Conservation (phyloP, 64 coral and sea anemone species). For the Pachyseris speciosa region DNA sequence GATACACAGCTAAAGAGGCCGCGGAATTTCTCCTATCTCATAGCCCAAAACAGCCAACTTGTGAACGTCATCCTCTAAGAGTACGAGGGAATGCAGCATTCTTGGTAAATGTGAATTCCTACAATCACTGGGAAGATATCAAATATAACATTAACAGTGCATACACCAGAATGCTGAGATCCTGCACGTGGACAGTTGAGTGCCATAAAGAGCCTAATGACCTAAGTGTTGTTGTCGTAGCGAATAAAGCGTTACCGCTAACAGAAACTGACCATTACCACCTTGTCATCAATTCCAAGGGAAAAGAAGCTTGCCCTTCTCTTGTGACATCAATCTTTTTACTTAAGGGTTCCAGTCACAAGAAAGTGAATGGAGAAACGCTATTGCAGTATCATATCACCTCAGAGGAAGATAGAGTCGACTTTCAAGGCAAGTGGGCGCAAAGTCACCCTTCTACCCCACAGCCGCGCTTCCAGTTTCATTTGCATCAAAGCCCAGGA, state of each 20-base stretch:
- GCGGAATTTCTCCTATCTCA: conserved; percentile 9
- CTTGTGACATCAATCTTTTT: conserved; percentile 32
- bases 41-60: background rate
- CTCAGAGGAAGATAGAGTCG: conserved; percentile 45
- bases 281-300: conserved; percentile 8
- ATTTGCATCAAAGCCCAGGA: too few species aligned
- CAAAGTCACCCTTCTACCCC: conserved; percentile 36
- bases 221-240: background rate
- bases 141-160: conserved; percentile 69
- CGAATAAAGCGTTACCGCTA: conserved; percentile 32
- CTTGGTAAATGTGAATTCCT: background rate
- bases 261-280: conserved; percentile 35
- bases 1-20: conserved; percentile 39
- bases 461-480: background rate
- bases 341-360: conserved; percentile 15
- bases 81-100: conserved; percentile 59
- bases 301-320: conserved; percentile 53
- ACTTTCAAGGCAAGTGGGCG: conserved; percentile 46
- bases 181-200: conserved; percentile 61
- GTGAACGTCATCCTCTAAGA: conserved; percentile 41
- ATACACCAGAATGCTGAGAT: conserved; percentile 60
- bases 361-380: conserved; percentile 31
- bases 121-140: conserved; percentile 70
- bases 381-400: conserved; percentile 55
- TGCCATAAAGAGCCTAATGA: conserved; percentile 7